Percentiles rank a stretch among this genome's conserved stretches.
These are phyloP conservation scores for Hydrolagus affinis DNA, from an alignment of 2,113 vertebrate species.

Conservation along the genomic window DNA sequence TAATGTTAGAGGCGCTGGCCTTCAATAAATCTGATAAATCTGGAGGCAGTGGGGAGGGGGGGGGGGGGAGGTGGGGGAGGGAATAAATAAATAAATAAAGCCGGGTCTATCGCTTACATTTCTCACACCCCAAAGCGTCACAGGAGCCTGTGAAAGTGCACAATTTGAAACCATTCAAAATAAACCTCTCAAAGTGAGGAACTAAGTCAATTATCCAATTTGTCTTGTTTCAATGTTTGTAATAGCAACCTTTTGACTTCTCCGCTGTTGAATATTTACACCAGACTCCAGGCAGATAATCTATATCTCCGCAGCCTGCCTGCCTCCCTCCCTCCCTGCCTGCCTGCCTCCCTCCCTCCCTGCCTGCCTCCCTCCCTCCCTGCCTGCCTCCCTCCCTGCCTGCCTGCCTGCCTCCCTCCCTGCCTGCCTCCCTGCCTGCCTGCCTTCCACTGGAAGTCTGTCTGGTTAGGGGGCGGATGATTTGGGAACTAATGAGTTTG, in stretches of 20 bases:
- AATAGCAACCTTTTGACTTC: slow-evolving; percentile 23
- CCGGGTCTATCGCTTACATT: too few species aligned
- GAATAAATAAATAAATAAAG: background rate
- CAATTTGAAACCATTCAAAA: slow-evolving; percentile 20
- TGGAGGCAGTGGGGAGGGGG: too few species aligned
- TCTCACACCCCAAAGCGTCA: background rate
- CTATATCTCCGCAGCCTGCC: background rate
- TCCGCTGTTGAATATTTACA: slow-evolving; percentile 2
- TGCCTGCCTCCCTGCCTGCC: too few species aligned
- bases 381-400: too few species aligned
- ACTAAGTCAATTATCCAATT: slow-evolving; percentile 29
- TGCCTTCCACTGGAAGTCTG: background rate
- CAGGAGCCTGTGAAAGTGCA: slow-evolving; percentile 8
- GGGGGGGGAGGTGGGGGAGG: background rate
- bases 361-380: too few species aligned
- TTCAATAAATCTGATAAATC: too few species aligned
- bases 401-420: too few species aligned
- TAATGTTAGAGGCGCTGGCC: too few species aligned
- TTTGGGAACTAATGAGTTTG: slow-evolving; percentile 23
- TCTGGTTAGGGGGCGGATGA: slow-evolving; percentile 7
- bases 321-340: too few species aligned
- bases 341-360: too few species aligned
- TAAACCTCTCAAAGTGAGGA: slow-evolving; percentile 22
- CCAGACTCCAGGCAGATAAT: slow-evolving; percentile 1
- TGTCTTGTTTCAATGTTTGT: slow-evolving; percentile 30